Evolutionary conservation across 2,888 invertebrate genomes (phyloP), one percentile per base, ranked within the genome.

Genomic region (Chrysopilus asiliformis): DNA sequence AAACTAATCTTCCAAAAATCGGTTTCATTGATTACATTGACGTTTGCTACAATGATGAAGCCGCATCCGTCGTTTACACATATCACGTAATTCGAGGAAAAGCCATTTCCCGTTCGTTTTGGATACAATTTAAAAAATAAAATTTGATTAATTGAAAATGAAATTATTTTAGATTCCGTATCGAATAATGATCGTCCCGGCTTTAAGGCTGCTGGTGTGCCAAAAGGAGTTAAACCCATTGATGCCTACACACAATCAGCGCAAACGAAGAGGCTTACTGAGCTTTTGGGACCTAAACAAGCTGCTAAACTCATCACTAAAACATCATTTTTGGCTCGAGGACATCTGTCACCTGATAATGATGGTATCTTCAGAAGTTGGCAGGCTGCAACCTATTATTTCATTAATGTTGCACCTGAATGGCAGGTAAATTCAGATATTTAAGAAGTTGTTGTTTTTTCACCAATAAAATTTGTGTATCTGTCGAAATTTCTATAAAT

Each of bases 301-400:
- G 28, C 50, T 25, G 53, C 57, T 0, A 43, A 47, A 16, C 63
- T 57, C 41, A 51, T 61, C 13, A 51, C 46, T 19, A 36, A 45
- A 4, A 52, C 49, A 35, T 55, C 55, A 3, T 65, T 48, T 48
- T 41, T 67, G 34, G 50, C 64, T 3, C 47, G 64, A 22, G 68
- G 68, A 3, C 69, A 70, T 46, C 48, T 68, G 36, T 53, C 66
- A 9, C 68, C 68, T 4, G 64, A 63, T 47, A 65, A 57, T 6
- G 69, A 70, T 51, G 66, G 66, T 47, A 49, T 66, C 26, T 57
- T 59, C 41, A 53, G 57, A n/a, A 53, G 61, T 32, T 58, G 60
- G 45, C 66, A 68, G 45, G 56, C 53, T 37, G 53, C 63, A 3
- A 66, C 67, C 4, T 68, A 64, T 46, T 68, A 58, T 45, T 69